Base-by-base conservation (phyloP, 2,113 vertebrate species). In the Prietella phreatophila region DNA sequence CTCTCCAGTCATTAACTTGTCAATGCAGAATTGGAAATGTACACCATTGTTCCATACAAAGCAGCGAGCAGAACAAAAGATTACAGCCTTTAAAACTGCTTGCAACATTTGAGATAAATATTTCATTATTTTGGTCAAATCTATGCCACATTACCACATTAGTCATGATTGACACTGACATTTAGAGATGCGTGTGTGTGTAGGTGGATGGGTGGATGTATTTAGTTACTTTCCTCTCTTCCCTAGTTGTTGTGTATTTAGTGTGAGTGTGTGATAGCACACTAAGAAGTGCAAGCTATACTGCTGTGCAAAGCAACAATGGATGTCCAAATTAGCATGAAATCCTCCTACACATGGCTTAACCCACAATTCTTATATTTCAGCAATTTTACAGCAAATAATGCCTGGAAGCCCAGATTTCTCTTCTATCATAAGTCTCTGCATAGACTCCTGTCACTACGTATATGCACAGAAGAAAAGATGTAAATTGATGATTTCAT, bases 61-160 rank as follows among this genome's bases (percentile, higher is more conserved):
- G 25, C 2, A 85, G 71, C 20, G 83, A 6, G 20, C 2, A 85
- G 71, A 36, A 47, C 84, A 87, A 85, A 65, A 79, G 78, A 56
- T 69, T 85, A 75, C 55, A 75, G 81, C 84, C 60, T 55, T 58
- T 56, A 73, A 89, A 91, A 89, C 89, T 83, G 89, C 87, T 91
- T 89, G 83, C 53, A 36, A 85, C 27, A 85, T 89, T 71, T 33
- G 88, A 89, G 90, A 90, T 87, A 88, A 86, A 42, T 42, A 67
- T 85, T 89, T 88, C 79, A 67, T 87, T 47, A 75, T 85, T 90
- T 73, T 86, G 85, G 27, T 88, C 71, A 80, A 88, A 90, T 89
- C 76, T 82, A 89, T 82, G 47, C n/a, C 53, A 42, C 67, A 89
- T 84, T 13, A 36, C 82, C 71, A 86, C 86, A 86, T 88, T 39